These are phyloP conservation scores for Thripadectes ignobilis DNA, from an alignment of 2,797 vertebrate species.

Conservation along the genomic window DNA sequence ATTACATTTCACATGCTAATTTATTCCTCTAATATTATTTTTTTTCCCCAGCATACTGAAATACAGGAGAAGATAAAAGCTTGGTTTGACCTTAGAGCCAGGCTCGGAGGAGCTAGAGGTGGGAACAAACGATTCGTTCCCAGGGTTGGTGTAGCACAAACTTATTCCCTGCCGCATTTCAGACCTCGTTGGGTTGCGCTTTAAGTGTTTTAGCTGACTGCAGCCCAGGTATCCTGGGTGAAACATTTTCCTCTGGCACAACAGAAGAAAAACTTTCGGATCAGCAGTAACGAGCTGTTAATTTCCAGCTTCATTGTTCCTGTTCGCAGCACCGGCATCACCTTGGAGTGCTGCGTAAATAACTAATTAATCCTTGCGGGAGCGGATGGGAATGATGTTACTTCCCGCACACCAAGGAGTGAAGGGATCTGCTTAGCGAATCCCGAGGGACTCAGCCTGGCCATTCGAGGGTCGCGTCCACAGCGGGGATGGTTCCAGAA, in stretches of 20 bases:
- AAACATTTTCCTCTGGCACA: neutral
- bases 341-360: neutral
- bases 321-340: neutral
- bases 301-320: neutral
- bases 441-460: neutral
- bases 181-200: neutral
- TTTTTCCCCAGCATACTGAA: neutral
- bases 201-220: neutral
- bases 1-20: constrained; percentile 66
- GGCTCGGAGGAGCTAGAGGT: constrained; percentile 1
- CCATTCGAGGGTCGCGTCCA: neutral
- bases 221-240: neutral
- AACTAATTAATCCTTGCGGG: neutral
- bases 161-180: neutral
- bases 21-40: constrained; percentile 46
- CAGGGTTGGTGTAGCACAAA: neutral
- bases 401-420: neutral
- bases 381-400: neutral
- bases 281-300: neutral
- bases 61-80: constrained; percentile 27
- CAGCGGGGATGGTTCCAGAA: accelerated
- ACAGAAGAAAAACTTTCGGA: neutral
- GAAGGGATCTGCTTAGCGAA: neutral
- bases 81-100: constrained; percentile 39
- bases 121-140: neutral